These are phyloP conservation scores for Prionace glauca DNA, from an alignment of 2,797 vertebrate species.

Conservation along the genomic window DNA sequence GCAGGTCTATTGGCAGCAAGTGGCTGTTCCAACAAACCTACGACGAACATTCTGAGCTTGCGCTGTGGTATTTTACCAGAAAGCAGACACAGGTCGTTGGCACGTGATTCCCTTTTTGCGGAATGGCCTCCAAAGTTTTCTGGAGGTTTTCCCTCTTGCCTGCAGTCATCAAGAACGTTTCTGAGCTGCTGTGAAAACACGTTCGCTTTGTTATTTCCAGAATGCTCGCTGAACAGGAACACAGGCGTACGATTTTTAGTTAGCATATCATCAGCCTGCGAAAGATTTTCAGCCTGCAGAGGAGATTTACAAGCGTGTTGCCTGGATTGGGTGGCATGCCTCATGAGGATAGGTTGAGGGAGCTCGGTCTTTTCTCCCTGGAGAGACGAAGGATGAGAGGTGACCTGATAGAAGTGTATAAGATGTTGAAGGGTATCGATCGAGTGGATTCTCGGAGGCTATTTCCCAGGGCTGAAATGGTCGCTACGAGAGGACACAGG, in stretches of 20 bases:
- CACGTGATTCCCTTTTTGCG: background rate
- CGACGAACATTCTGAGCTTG: constrained; percentile 21
- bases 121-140: constrained; percentile 6
- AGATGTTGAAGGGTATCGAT: no score
- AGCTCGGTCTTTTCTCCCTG: no score
- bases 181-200: background rate
- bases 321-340: no score
- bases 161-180: background rate
- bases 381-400: no score
- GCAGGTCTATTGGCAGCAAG: background rate
- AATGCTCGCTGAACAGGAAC: background rate
- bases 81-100: background rate
- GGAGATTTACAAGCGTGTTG: no score
- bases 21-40: background rate
- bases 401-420: no score
- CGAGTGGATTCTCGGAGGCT: no score
- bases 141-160: background rate
- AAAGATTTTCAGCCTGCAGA: no score
- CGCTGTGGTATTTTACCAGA: background rate
- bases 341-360: no score
- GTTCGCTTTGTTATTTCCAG: background rate
- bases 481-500: no score
- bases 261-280: background rate
- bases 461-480: no score
- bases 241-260: no score